Evolutionary conservation across 2,113 vertebrate genomes (phyloP).

Genomic region (Oreochromis niloticus): DNA sequence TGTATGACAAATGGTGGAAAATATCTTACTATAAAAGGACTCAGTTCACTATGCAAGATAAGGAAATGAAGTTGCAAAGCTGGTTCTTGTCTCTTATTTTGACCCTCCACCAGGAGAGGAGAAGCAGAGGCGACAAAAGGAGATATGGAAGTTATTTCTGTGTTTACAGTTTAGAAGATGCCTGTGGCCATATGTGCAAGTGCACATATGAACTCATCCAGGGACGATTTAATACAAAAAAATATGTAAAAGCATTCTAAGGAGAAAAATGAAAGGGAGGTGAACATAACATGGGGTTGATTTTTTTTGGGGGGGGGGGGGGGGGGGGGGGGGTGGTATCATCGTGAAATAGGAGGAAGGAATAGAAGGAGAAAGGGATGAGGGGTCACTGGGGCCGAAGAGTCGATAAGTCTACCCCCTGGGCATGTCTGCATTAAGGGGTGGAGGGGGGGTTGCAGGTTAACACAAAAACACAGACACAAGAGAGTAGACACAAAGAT

Average conservation of each 20-base stretch:
- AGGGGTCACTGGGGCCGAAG: constrained; percentile 10
- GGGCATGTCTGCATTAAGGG: constrained; percentile 32
- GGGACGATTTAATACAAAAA: background rate
- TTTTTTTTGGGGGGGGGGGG: background rate
- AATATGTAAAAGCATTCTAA: background rate
- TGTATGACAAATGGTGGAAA: constrained; percentile 32
- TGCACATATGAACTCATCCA: background rate
- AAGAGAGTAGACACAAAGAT: constrained; percentile 27
- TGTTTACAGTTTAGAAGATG: background rate
- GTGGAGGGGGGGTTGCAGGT: background rate
- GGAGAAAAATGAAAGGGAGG: background rate
- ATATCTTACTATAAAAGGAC: background rate
- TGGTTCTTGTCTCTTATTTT: background rate
- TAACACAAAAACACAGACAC: background rate
- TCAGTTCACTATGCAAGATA: background rate
- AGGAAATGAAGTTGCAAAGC: background rate
- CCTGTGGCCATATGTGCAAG: background rate
- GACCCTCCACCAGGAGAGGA: background rate
- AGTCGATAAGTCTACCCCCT: constrained; percentile 2
- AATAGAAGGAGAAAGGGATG: background rate
- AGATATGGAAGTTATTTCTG: background rate
- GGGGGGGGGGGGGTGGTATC: too few relatives aligned
- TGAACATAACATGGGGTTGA: background rate
- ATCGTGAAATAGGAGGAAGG: background rate
- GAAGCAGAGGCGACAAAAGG: background rate